A percentile compares a stretch with the other conserved stretches of the same genome.
Conservation (phyloP, 2,888 invertebrate species). For the Cheilosia variabilis region DNA sequence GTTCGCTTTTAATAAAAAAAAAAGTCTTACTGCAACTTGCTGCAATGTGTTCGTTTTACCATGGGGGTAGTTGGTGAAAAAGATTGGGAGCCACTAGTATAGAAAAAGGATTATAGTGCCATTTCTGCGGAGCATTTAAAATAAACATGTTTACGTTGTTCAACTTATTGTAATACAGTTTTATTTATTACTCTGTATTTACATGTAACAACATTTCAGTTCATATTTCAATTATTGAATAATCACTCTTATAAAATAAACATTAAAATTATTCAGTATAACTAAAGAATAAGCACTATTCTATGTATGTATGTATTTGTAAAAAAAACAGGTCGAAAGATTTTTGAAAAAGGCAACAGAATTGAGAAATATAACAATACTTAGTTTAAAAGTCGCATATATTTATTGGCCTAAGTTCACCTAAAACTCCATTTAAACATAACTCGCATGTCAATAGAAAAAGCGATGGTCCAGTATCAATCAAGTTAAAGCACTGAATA, state of each 20-base stretch:
- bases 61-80: no score
- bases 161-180: conserved; percentile 60
- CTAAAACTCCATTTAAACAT: not conserved
- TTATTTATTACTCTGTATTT: conserved; percentile 56
- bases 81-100: no score
- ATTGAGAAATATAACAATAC: conserved; percentile 46
- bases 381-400: conserved; percentile 3
- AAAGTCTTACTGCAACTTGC: no score
- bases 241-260: conserved; percentile 71
- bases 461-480: conserved; percentile 25
- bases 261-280: conserved; percentile 72
- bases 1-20: no score
- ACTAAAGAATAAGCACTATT: conserved; percentile 65
- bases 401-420: not conserved
- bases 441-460: conserved; percentile 38
- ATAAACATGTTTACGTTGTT: conserved; percentile 19
- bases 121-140: not conserved
- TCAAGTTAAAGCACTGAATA: conserved; percentile 16
- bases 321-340: conserved; percentile 55
- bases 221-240: conserved; percentile 65
- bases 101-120: no score
- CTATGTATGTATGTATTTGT: conserved; percentile 48
- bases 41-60: no score
- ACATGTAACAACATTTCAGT: conserved; percentile 57
- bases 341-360: conserved; percentile 38